Conservation (phyloP, 2,888 invertebrate species). For the Brachypterus glaber region DNA sequence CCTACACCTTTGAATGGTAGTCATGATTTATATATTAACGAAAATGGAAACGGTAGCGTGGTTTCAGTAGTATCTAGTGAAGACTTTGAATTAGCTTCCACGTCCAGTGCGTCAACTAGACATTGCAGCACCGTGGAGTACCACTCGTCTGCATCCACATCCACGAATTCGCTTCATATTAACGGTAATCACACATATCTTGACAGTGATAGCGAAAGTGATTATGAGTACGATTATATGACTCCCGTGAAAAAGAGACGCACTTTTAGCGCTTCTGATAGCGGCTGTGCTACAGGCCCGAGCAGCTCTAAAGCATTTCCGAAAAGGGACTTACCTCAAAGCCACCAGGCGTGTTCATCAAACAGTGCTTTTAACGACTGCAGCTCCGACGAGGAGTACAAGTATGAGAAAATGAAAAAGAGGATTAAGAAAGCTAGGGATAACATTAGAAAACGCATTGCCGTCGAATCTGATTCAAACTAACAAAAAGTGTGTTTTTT, state of each 20-base stretch:
- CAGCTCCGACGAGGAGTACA: constrained; percentile 41
- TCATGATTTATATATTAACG: constrained; percentile 38
- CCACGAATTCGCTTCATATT: neutral
- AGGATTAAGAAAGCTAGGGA: constrained; percentile 53
- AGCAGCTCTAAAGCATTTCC: constrained; percentile 24
- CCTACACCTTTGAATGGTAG: constrained; percentile 52
- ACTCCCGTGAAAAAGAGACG: constrained; percentile 35
- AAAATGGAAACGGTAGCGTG: constrained; percentile 41
- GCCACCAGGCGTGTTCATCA: constrained; percentile 27
- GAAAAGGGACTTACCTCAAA: constrained; percentile 7
- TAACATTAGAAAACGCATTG: constrained; percentile 54
- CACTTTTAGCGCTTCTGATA: constrained; percentile 31
- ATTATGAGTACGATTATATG: constrained; percentile 29
- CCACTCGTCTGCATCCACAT: neutral
- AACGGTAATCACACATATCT: neutral
- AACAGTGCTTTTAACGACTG: constrained; percentile 14
- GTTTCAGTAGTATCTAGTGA: constrained; percentile 41
- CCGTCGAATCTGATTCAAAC: constrained; percentile 56
- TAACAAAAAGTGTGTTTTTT: too few species aligned
- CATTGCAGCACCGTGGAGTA: neutral
- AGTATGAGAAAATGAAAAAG: constrained; percentile 47
- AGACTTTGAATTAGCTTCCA: constrained; percentile 26
- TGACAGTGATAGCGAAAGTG: constrained; percentile 28
- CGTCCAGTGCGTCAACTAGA: constrained; percentile 11
- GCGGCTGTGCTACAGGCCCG: constrained; percentile 36